phyloP scores from a whole-genome alignment of 2,888 invertebrate genomes.

The Athripsodes cinereus region DNA sequence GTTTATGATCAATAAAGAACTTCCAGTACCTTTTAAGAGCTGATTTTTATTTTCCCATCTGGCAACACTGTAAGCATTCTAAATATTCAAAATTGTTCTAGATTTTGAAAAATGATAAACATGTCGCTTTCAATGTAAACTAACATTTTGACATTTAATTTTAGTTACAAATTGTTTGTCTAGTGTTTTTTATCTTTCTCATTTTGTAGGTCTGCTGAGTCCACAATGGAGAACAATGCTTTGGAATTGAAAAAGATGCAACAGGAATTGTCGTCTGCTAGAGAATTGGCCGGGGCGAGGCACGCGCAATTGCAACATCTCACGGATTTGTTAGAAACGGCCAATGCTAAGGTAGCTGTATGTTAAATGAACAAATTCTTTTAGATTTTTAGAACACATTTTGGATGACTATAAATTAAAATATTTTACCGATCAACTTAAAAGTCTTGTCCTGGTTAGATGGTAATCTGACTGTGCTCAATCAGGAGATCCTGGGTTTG shows the following conservation, averaged over 20 bases:
- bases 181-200: neutral
- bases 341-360: constrained; percentile 71
- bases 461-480: too few relatives aligned
- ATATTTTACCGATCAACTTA: too few relatives aligned
- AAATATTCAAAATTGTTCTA: too few relatives aligned
- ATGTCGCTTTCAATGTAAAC: too few relatives aligned
- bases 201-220: constrained; percentile 54
- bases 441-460: neutral
- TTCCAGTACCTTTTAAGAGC: too few relatives aligned
- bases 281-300: constrained; percentile 67
- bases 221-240: constrained; percentile 65
- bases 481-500: too few relatives aligned
- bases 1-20: too few relatives aligned
- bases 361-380: constrained; percentile 4
- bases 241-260: constrained; percentile 71
- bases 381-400: neutral
- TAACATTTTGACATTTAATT: neutral
- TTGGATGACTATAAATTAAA: neutral
- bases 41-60: too few relatives aligned
- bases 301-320: constrained; percentile 76
- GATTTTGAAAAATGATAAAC: too few relatives aligned
- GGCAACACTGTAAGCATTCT: too few relatives aligned
- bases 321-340: constrained; percentile 73
- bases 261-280: constrained; percentile 62
- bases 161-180: neutral